Evolutionary conservation across 30 jellyfish, hydroid and myxozoan species (phyloP), one percentile per base, ranked within the genome.

Genomic region (Aurelia aurita): DNA sequence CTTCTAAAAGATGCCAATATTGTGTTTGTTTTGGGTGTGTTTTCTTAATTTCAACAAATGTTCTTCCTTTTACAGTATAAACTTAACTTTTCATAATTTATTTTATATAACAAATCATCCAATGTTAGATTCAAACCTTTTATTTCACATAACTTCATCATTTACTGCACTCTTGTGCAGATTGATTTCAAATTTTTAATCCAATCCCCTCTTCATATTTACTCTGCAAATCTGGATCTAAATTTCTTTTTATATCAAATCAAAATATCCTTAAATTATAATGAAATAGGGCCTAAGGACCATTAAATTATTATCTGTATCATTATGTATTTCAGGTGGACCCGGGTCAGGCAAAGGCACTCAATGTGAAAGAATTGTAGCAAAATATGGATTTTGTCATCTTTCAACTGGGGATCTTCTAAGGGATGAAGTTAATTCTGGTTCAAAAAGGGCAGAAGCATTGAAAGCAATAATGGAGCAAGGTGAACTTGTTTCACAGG

Each of bases 311-410:
- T 9, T 39, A 6, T 6, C 51, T 39, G 13, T 39, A 39, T 39
- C 51, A 39, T 39, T 39, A 8, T 58, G 26, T 58, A 3, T 58
- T 53, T 51, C 54, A 93, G 98, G 98, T 65, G 98, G 98, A 10
- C 98, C 98, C 3, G 98, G 98, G 6, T 77, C 98, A 28, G 98
- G 98, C 63, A 93, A 93, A 84, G 98, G 98, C 18, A 93, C 98
- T 5, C 98, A 93, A 72, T 93, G 98, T 82, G 98, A 95, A 19
- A 93, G 77, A 58, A 87, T 93, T 26, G 95, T 88, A 16, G 97
- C 85, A 32, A 88, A 93, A 65, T 93, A 87, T 81, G 96, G 97
- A 21, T 88, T 87, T 54, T 87, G 97, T 58, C 98, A 93, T 58
- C 69, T 87, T 26, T 93, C 98, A 18, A 88, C 98, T 68, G 98